Conservation (phyloP, 2,113 vertebrate genomes). For the Glaucidium brasilianum region DNA sequence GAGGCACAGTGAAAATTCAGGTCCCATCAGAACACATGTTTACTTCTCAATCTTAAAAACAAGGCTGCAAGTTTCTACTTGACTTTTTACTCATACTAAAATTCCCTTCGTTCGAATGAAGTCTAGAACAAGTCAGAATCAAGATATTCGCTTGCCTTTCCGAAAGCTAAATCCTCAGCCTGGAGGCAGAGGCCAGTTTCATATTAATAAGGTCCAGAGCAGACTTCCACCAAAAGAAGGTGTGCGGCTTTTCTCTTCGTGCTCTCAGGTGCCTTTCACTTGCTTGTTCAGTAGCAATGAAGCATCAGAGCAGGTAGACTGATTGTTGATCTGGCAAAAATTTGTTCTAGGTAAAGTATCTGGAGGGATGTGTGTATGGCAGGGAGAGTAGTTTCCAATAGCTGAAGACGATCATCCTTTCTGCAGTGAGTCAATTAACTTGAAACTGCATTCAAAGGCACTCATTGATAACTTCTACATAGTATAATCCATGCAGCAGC, state of each 20-base stretch:
- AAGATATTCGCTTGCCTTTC: not conserved
- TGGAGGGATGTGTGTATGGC: too few relatives aligned
- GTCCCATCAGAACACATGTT: not conserved
- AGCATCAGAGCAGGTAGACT: not conserved
- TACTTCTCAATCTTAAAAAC: not conserved
- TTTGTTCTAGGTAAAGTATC: not conserved
- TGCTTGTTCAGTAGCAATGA: not conserved
- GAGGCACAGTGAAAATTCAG: not conserved
- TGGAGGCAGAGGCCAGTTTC: not conserved
- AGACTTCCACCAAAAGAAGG: not conserved
- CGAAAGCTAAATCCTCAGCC: not conserved
- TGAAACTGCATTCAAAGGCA: not conserved
- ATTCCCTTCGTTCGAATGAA: not conserved
- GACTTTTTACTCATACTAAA: not conserved
- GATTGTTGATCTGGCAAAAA: not conserved
- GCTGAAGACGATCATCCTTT: not conserved
- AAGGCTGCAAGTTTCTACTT: not conserved
- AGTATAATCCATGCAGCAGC: not conserved
- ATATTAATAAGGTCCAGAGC: not conserved
- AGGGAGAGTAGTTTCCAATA: not conserved
- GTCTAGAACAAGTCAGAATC: not conserved
- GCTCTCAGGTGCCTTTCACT: not conserved
- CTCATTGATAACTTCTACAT: not conserved
- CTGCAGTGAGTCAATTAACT: not conserved
- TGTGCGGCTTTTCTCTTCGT: not conserved